Base-by-base conservation (phyloP, 2,888 invertebrate species). In the Sminthurides aquaticus region DNA sequence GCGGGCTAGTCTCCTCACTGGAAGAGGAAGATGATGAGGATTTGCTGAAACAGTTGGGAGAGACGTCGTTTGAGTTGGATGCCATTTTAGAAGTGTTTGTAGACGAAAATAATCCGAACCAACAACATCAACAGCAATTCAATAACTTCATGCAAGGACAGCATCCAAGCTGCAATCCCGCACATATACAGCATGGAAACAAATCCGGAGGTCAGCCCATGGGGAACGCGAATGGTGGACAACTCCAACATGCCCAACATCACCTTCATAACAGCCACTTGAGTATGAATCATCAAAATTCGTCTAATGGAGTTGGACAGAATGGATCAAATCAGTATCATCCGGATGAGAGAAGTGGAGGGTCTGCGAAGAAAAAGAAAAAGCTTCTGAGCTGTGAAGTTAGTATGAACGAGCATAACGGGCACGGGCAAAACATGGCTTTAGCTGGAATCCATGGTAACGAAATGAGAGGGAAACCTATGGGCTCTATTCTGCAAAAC, bases 31-130 rank as follows among this genome's bases (percentile, higher is more conserved):
- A 89, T 77, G 86, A 87, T 59, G 90, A 89, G 72, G 90, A 90
- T 75, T 85, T 90, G 68, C 86, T 90, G 76, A 89, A 89, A 75
- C 89, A 90, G 78, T 81, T 90, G 54, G 88, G 88, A 43, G 91
- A 91, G 76, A 87, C 89, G 62, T 86, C 89, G 67, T 91, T 92
- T 76, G 91, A 92, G 78, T 85, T 93, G 74, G 92, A 93, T 77
- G 77, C 74, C 1, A 72, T 74, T 57, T 65, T 74, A 3, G 74
- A 74, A 57, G 71, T 68, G 18, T 72, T 74, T 63, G 73, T 72
- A 26, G 73, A 74, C 61, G 71, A 71, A 22, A 72, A 71, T 64
- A 67, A 67, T 59, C 66, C 49, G 43, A 57, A 62, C 54, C 72
- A 61, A 29, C 24, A 54, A 48, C 67, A 70, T 5, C 63, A 66